phyloP scores from a whole-genome alignment of 2,113 vertebrate species.

The Emydocephalus ijimae region DNA sequence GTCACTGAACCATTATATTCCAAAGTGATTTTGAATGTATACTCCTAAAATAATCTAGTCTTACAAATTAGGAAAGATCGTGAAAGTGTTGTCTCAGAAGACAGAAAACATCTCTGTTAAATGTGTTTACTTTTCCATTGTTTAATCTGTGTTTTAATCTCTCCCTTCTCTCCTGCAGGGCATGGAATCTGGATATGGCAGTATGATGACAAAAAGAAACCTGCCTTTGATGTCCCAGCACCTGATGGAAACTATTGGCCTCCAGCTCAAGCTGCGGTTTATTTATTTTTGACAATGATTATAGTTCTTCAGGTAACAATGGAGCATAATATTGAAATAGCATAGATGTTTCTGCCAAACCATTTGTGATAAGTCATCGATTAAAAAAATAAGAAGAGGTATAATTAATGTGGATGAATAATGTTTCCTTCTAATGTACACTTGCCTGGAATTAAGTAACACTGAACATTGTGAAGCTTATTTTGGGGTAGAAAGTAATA shows the following conservation, averaged over 20 bases:
- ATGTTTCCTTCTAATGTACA: background rate
- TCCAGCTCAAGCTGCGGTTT: conserved; percentile 83
- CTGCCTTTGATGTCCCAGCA: conserved; percentile 87
- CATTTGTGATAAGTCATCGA: background rate
- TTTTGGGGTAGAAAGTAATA: background rate
- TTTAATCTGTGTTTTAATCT: conserved; percentile 37
- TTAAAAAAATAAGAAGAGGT: background rate
- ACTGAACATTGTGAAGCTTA: background rate
- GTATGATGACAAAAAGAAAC: conserved; percentile 82
- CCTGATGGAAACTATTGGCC: conserved; percentile 84
- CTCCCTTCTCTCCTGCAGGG: conserved; percentile 68
- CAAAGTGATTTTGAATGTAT: background rate
- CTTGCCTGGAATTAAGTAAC: background rate
- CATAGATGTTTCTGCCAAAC: background rate
- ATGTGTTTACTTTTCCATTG: background rate
- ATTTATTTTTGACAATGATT: conserved; percentile 95
- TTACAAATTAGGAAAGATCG: conserved; percentile 8
- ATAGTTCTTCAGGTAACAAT: conserved; percentile 92
- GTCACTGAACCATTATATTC: background rate
- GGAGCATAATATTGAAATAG: background rate
- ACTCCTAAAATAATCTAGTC: background rate
- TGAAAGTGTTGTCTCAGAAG: conserved; percentile 9
- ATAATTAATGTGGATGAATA: background rate
- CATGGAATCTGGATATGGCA: conserved; percentile 91
- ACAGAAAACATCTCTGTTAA: background rate